Evolutionary conservation across 2,797 vertebrate genomes (phyloP).

Genomic region (Galago senegalensis): DNA sequence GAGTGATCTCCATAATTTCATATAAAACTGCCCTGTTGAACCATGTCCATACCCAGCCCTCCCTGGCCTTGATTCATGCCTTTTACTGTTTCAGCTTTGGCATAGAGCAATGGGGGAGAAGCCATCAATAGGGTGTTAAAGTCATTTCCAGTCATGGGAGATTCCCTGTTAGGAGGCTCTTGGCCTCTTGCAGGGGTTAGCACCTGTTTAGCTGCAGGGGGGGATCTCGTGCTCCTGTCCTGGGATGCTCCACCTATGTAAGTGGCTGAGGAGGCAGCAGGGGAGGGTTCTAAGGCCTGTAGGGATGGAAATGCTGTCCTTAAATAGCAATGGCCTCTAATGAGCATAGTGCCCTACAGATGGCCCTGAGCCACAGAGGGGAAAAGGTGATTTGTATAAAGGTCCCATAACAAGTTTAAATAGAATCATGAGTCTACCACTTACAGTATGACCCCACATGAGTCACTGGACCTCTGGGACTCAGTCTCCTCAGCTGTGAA

Average conservation of each 20-base stretch:
- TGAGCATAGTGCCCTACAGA: no score
- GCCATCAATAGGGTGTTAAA: conserved; percentile 33
- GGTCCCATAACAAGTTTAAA: neutral
- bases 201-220: neutral
- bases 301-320: neutral
- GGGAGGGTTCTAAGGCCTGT: neutral
- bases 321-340: no score
- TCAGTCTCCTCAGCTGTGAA: neutral
- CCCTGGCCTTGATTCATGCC: neutral
- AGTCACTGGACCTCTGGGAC: neutral
- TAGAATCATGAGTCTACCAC: no score
- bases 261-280: neutral
- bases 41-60: neutral
- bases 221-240: neutral
- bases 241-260: no score
- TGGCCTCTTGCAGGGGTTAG: neutral
- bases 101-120: conserved; percentile 17
- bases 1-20: conserved; percentile 72
- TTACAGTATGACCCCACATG: neutral
- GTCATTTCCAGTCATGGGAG: conserved; percentile 52
- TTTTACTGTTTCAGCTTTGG: conserved; percentile 70
- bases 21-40: neutral
- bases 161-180: conserved; percentile 65
- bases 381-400: neutral
- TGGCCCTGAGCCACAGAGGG: no score